These are phyloP conservation scores for Brenthis hecate DNA, from an alignment of 2,888 invertebrate species.

Conservation along the genomic window DNA sequence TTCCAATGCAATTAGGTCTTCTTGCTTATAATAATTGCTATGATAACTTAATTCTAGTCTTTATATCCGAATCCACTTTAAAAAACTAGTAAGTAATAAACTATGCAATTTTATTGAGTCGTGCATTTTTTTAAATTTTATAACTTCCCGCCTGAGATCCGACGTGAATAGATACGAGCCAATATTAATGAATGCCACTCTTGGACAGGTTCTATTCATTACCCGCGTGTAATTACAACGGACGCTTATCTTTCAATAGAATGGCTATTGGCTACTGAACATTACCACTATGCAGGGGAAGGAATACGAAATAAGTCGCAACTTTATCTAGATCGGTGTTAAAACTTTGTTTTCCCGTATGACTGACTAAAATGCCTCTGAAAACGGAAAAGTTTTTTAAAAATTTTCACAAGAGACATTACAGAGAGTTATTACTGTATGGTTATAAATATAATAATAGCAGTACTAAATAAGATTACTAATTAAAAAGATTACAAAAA, in stretches of 20 bases:
- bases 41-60: slow-evolving; percentile 33
- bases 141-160: slow-evolving; percentile 52
- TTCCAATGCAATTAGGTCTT: slow-evolving; percentile 18
- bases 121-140: slow-evolving; percentile 52
- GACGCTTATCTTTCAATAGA: slow-evolving; percentile 55
- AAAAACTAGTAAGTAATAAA: slow-evolving; percentile 49
- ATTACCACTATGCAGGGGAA: neutral
- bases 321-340: neutral
- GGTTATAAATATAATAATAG: too few species aligned
- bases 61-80: slow-evolving; percentile 33
- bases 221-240: slow-evolving; percentile 57
- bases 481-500: too few species aligned
- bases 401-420: too few species aligned
- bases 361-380: too few species aligned
- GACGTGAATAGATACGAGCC: slow-evolving; percentile 50
- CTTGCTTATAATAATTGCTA: slow-evolving; percentile 28
- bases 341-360: neutral
- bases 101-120: slow-evolving; percentile 59
- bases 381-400: too few species aligned
- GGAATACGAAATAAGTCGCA: slow-evolving; percentile 6
- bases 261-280: slow-evolving; percentile 19
- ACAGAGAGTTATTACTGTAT: too few species aligned
- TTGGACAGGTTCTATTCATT: slow-evolving; percentile 59
- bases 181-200: slow-evolving; percentile 65
- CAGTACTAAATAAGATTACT: too few species aligned